Base-by-base conservation (phyloP, 1,140 invertebrate species). In the Aradophagus sp. region DNA sequence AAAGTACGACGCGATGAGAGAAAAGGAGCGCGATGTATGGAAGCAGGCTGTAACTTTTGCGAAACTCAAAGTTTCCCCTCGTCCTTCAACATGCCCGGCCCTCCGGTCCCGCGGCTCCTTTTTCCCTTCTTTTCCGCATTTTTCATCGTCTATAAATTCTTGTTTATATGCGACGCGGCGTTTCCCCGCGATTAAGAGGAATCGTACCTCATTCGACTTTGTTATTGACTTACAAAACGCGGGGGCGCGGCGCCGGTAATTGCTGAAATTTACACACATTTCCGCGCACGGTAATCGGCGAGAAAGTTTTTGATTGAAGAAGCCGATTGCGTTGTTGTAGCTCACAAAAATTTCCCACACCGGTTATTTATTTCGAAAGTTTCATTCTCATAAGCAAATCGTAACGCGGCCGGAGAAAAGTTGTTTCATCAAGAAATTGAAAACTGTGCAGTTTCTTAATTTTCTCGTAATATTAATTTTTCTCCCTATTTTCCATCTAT, bases 111-210 rank as follows among this genome's bases (percentile, higher is more conserved):
- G 2, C n/a, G 29, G 29, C n/a, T 5, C 12, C 47, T 63, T 56
- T 50, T 11, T 5, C 12, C 47, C 59, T 56, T 50, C 45, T 53
- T 65, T 19, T n/a, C 48, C 74, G 75, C 79, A 83, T 84, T 82
- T 83, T 83, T 82, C 80, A 82, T 82, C 79, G 80, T 77, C 79
- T 80, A 78, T 83, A 84, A 84, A 84, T 83, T 83, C 81, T 83
- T 83, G 82, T 84, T 84, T 83, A 83, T 83, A 83, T 84, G 80
- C 83, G 76, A 80, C 78, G 75, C 71, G 74, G 74, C 77, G 80
- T 82, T 82, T 79, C 76, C 72, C 74, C 73, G 77, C 77, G 80
- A 81, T 82, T 81, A 82, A 74, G 62, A 73, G 39, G 47, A 74
- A 68, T 58, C 58, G 52, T 52, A 56, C 45, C 19, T 62, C 47